Evolutionary conservation across 2,797 vertebrate species (phyloP), one percentile per base, ranked within the genome.

Genomic region (Sardinella longiceps): DNA sequence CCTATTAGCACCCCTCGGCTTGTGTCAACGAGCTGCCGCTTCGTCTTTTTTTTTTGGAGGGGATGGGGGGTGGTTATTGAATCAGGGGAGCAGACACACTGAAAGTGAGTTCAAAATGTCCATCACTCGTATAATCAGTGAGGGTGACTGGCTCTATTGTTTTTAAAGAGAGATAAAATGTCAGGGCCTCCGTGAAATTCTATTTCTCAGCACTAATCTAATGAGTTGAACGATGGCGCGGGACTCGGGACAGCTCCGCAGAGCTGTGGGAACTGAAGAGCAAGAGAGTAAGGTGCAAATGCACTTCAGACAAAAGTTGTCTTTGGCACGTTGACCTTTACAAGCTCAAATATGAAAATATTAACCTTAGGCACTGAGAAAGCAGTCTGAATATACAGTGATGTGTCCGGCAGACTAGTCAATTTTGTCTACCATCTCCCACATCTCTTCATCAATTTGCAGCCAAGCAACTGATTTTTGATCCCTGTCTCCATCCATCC

Each of bases 1-100:
- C 88, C 87, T 91, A 91, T 94, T 91, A 92, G 91, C 91, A 80
- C 90, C 91, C 89, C 88, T 86, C 89, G 88, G 30, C 85, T 90
- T 81, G 90, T 92, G 85, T 66, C 63, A 82, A 87, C 84, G 70
- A 77, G 70, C 70, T 10, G 15, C 30, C 30, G 12, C 30, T 30
- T 70, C 14, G 28, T 4, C 23, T 15, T 39, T 23, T 74, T 37
- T 77, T 74, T 39, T 39, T 10, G 25, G 11, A 14, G 15, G n/a
- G 30, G 66, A 37, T 5, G 30, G 33, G 37, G 37, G 70, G 63
- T 28, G 30, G n/a, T 77, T 77, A 77, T 77, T 77, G 70, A 77
- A 77, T 77, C 70, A 77, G 39, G 70, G 37, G 43, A 6, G 23
- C 18, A 77, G 70, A 77, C 70, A 7, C 37, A 37, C 33, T 20